These are phyloP conservation scores for Athalia circularis DNA, from an alignment of 2,888 invertebrate species.

Conservation along the genomic window DNA sequence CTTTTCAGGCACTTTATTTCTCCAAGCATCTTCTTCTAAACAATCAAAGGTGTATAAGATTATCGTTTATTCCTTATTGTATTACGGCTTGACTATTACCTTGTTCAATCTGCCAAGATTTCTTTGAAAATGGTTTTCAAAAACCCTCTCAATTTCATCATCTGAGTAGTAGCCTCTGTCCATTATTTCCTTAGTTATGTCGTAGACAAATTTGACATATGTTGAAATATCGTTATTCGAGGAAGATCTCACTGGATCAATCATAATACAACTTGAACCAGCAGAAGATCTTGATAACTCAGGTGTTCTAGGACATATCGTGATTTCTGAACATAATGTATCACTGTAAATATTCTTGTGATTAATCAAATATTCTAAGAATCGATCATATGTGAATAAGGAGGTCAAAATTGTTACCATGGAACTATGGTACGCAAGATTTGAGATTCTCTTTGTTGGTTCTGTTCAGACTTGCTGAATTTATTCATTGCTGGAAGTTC, in stretches of 20 bases:
- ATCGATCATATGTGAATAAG: neutral
- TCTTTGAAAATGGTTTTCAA: conserved; percentile 75
- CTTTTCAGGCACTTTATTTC: conserved; percentile 73
- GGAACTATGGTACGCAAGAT: neutral
- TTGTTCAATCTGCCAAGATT: conserved; percentile 73
- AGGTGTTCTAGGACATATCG: neutral
- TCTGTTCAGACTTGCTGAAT: neutral
- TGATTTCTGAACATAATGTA: neutral
- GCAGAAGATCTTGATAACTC: neutral
- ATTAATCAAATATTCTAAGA: neutral
- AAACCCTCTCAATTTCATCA: conserved; percentile 75
- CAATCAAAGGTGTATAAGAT: conserved; percentile 18
- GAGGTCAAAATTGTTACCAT: neutral
- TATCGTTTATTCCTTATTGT: no score
- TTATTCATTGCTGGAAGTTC: neutral
- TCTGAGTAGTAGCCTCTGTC: conserved; percentile 76
- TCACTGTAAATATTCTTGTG: neutral
- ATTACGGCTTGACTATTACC: conserved; percentile 63
- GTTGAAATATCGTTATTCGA: conserved; percentile 61
- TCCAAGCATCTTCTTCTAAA: conserved; percentile 73
- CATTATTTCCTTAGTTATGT: conserved; percentile 78
- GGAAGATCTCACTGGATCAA: neutral
- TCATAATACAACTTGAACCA: neutral
- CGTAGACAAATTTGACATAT: conserved; percentile 73
- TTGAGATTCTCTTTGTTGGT: neutral